phyloP scores from a whole-genome alignment of 1,140 invertebrate species.

The Drosophila trapezifrons region DNA sequence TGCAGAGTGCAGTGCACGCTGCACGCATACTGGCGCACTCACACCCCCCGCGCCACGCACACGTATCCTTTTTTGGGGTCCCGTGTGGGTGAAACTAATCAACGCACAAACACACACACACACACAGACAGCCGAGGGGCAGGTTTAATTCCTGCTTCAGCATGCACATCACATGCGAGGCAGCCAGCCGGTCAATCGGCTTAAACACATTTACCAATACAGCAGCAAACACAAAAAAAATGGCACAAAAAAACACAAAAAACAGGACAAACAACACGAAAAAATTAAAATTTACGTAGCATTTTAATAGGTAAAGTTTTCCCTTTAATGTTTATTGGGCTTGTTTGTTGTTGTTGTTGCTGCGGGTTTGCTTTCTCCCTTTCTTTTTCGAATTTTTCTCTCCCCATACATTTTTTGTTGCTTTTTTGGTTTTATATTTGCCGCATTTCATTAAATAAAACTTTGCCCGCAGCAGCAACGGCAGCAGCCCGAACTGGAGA shows the following conservation, averaged over 20 bases:
- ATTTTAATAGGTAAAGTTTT: constrained; percentile 81
- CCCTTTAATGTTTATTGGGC: constrained; percentile 79
- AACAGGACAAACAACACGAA: constrained; percentile 19
- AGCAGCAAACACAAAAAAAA: constrained; percentile 21
- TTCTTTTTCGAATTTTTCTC: constrained; percentile 38
- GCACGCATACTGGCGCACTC: background rate
- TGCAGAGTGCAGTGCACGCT: constrained; percentile 9
- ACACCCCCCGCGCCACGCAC: constrained; percentile 1
- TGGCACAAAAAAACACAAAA: constrained; percentile 23
- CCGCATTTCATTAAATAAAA: constrained; percentile 81
- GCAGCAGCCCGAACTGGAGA: constrained; percentile 31
- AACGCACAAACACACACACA: constrained; percentile 53
- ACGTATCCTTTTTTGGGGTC: constrained; percentile 21
- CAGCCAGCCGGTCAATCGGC: constrained; percentile 51
- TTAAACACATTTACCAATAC: constrained; percentile 67
- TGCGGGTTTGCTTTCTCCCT: constrained; percentile 32
- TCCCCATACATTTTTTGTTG: constrained; percentile 26
- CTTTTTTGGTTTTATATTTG: constrained; percentile 61
- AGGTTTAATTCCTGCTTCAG: constrained; percentile 50
- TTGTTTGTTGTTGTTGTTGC: constrained; percentile 65
- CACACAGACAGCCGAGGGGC: constrained; percentile 4
- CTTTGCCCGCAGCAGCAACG: constrained; percentile 59
- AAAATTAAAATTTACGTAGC: constrained; percentile 80
- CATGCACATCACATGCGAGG: constrained; percentile 38
- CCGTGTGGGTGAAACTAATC: constrained; percentile 58